These are phyloP conservation scores for Amitus sp. DNA, from an alignment of 2,888 invertebrate genomes.

Conservation along the genomic window DNA sequence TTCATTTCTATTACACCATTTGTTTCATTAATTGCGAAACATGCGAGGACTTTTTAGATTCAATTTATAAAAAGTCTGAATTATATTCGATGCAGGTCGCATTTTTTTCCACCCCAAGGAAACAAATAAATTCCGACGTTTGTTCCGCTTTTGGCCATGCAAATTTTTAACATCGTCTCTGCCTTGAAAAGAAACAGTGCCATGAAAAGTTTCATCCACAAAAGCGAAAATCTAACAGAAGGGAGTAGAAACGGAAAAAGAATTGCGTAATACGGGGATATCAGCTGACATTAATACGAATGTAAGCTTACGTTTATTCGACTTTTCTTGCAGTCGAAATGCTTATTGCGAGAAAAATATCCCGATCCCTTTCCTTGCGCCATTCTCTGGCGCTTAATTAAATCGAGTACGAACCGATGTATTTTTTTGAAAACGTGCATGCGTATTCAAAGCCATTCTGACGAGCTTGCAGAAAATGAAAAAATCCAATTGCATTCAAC, in stretches of 20 bases:
- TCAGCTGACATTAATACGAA: not conserved
- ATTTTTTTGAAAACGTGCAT: not conserved
- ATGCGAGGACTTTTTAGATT: not conserved
- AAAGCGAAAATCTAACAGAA: not conserved
- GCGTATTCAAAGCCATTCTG: too few species aligned
- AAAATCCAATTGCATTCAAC: too few species aligned
- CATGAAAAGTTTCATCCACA: not conserved
- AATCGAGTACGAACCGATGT: not conserved
- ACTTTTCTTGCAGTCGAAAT: conserved; percentile 1
- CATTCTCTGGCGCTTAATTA: too few species aligned
- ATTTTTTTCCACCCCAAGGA: too few species aligned
- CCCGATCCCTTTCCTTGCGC: too few species aligned
- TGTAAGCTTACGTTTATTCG: not conserved
- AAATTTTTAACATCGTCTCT: too few species aligned
- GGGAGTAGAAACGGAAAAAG: not conserved
- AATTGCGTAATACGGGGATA: not conserved
- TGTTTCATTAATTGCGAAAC: not conserved
- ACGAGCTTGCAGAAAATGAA: too few species aligned
- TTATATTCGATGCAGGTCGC: too few species aligned
- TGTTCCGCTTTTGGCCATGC: too few species aligned
- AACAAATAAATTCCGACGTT: too few species aligned
- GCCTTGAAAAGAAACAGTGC: not conserved
- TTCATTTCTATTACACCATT: conserved; percentile 7
- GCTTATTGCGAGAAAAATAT: too few species aligned
- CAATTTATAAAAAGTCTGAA: too few species aligned